Evolutionary conservation across 2,113 vertebrate genomes (phyloP), one percentile per base, ranked within the genome.

Genomic region (Pitta sordida): DNA sequence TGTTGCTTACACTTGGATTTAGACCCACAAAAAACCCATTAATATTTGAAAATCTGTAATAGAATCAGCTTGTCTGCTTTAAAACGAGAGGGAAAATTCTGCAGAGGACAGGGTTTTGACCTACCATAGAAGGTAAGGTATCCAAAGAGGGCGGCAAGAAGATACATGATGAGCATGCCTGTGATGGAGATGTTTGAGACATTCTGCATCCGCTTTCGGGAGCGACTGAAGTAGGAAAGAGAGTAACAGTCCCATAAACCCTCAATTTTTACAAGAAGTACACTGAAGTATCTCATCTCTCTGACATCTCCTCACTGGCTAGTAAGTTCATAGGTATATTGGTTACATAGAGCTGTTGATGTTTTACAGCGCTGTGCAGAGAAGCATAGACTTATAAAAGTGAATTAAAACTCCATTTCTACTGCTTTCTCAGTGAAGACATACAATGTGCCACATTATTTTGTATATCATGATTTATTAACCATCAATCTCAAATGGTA

Each of bases 101-200:
- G 15, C n/a, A 44, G 32, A 83, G 48, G 88, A 37, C 32, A 65
- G 51, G 8, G 21, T 36, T 88, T 86, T 76, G 44, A 95, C 88
- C 90, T 98, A 99, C 99, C 98, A 0, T 99, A 99, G 93, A 99
- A 99, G 10, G 99, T 99, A 60, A 99, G 98, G 90, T 99, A 99
- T 44, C 99, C 99, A 59, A 99, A 99, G 30, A 99, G 98, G 3
- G 98, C 99, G 6, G 99, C 99, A 43, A 99, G 94, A 95, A 99
- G 98, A 95, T 99, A 99, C 99, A 99, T 99, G 82, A 98, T 32
- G 4, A 99, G 98, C 99, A 99, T 99, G 7, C 98, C 99, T 5
- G 98, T 90, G 96, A 99, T 99, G 81, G 99, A 99, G 88, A 99
- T 62, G 83, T 99, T 99, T 46, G 99, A 99, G 71, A 99, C 98